Evolutionary conservation across 2,113 vertebrate species (phyloP).

Genomic region (Polypterus bichir): DNA sequence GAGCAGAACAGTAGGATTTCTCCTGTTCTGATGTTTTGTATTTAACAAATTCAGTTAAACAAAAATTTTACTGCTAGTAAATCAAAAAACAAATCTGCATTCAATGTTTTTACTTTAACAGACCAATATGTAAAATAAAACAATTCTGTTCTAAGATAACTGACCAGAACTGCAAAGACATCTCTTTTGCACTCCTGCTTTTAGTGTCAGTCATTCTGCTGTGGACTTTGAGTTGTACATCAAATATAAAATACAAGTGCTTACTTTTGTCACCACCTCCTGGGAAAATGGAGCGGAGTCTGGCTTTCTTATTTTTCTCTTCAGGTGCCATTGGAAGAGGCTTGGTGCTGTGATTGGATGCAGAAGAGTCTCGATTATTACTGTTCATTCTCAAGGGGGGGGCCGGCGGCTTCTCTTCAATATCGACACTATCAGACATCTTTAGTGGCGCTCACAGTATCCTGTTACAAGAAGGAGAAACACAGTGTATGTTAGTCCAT

Average conservation of each 20-base stretch:
- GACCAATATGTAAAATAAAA: too few relatives aligned
- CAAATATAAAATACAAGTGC: constrained; percentile 36
- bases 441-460: constrained; percentile 77
- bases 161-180: background rate
- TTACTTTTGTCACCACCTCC: constrained; percentile 97
- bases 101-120: too few relatives aligned
- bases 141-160: background rate
- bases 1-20: too few relatives aligned
- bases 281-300: constrained; percentile 95
- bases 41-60: too few relatives aligned
- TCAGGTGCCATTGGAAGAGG: constrained; percentile 97
- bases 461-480: constrained; percentile 34
- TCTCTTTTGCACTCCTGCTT: background rate
- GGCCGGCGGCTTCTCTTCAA: constrained; percentile 97
- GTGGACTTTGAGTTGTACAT: background rate
- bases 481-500: background rate
- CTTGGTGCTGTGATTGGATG: constrained; percentile 84
- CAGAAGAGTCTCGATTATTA: constrained; percentile 88
- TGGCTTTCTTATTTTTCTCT: constrained; percentile 98
- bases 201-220: background rate
- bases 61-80: too few relatives aligned
- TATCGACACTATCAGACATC: constrained; percentile 92
- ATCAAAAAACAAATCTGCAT: too few relatives aligned
- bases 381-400: constrained; percentile 98
- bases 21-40: too few relatives aligned